Base-by-base conservation (phyloP, 1,140 invertebrate species). In the Neodiprion lecontei region DNA sequence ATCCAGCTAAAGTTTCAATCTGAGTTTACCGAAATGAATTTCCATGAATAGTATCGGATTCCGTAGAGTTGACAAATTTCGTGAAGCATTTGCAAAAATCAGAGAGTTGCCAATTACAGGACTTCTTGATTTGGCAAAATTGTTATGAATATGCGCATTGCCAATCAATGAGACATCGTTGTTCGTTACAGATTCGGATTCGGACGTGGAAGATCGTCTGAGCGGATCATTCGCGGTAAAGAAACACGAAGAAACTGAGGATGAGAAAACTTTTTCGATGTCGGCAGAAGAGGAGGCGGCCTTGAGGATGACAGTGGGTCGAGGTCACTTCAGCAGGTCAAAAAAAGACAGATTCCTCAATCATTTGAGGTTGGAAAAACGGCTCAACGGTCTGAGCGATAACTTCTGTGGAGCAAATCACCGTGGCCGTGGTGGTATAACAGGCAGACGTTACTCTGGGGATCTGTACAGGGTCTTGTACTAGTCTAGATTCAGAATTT, bases 261-360 rank as follows among this genome's bases (percentile, higher is more conserved):
- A 69, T 7, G 23, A 69, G 67, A 12, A 47, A 14, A 7, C 4
- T 5, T 82, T 14, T 47, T 70, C 74, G 49, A 80, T 86, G 79
- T 81, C 83, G 2, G 78, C 83, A 1, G 83, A 80, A 1, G 83
- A 86, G 23, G 83, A 86, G 72, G 83, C 82, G 67, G 83, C 82
- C 4, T 84, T 86, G 61, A 75, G 84, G 61, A 78, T 85, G 28
- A 85, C 84, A n/a, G 76, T 85, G 7, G 84, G 83, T 12, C 75
- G 84, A 5, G 84, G 84, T 11, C 76, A 85, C 74, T 86, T 86
- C 69, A 81, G 80, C 69, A 79, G 81, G 21, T 84, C 84, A 65
- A 86, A 86, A 69, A 86, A 86, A 69, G 83, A 86, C 70, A 78
- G 78, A 73, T 86, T 86, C 76, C 78, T 86, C 7, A 86, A 86